Base-by-base conservation (phyloP, 2,797 vertebrate species). In the Bovichtus diacanthus region DNA sequence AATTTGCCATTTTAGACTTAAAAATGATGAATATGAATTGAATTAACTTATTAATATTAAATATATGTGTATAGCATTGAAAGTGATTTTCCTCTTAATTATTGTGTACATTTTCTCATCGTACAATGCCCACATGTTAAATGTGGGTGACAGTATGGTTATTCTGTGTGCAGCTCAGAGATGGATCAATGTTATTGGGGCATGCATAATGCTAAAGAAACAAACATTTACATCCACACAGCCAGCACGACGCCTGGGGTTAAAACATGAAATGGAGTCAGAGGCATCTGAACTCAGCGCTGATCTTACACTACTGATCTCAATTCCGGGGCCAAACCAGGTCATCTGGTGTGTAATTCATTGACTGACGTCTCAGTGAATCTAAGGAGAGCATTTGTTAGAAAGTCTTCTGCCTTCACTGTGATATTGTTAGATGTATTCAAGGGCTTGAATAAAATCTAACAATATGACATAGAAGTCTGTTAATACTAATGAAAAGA, bases 171-270 rank as follows among this genome's bases (percentile, higher is more conserved):
- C 39, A 47, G 25, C n/a, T 21, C 29, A 56, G 46, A 19, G 21
- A 7, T 31, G 59, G 73, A 78, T 78, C 74, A 21, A 7, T 74
- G 64, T 91, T 88, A 90, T 60, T 91, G 86, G 90, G 54, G 88
- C 90, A 19, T 88, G 76, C 7, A 54, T 92, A 91, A 93, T 63
- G 66, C 69, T 82, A 92, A 92, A 46, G 88, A 90, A 93, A 93
- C 92, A 90, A 82, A 60, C 84, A 81, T 89, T 92, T 87, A 85
- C 56, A 58, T 65, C 41, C 76, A 43, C 65, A 60, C 78, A 56
- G 76, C 23, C 53, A 5, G 63, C 72, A 62, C 31, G 21, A 6
- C 0, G 79, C 85, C 89, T 2, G 59, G 43, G 88, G 89, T 64
- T 16, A 60, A 68, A 46, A 70, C 27, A 43, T 54, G 34, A 74